phyloP scores from a whole-genome alignment of 2,113 vertebrate species.

The Ondatra zibethicus region DNA sequence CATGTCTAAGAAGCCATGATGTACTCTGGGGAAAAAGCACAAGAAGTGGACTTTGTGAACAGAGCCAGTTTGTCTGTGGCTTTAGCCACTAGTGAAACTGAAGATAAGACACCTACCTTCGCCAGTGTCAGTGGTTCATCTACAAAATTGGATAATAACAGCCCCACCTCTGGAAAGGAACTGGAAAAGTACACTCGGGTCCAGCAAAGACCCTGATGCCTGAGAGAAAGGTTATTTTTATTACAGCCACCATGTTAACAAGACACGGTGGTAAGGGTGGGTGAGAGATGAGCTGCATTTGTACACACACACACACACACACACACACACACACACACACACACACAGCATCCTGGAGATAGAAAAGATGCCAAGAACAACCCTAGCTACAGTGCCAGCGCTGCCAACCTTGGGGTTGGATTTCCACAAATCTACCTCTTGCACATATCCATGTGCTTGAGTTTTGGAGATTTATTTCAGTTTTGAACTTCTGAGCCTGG shows the following conservation, averaged over 20 bases:
- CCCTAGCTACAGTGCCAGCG: neutral
- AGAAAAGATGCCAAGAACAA: neutral
- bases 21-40: neutral
- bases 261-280: neutral
- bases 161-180: neutral
- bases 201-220: neutral
- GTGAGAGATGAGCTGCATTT: neutral
- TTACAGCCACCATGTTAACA: neutral
- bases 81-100: neutral
- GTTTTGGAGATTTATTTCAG: neutral
- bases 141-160: constrained; percentile 7
- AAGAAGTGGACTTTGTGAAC: neutral
- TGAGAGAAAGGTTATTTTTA: neutral
- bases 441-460: neutral
- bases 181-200: neutral
- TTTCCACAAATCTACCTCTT: constrained; percentile 7
- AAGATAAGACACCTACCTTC: neutral
- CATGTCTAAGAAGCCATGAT: neutral
- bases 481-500: neutral
- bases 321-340: neutral
- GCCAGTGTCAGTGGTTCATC: neutral
- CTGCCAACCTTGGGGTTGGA: neutral
- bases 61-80: neutral
- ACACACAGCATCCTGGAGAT: neutral
- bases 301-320: neutral